Percentiles rank a stretch among this genome's conserved stretches.
Conservation (phyloP, 2,113 vertebrate species). For the Halichoeres trimaculatus region DNA sequence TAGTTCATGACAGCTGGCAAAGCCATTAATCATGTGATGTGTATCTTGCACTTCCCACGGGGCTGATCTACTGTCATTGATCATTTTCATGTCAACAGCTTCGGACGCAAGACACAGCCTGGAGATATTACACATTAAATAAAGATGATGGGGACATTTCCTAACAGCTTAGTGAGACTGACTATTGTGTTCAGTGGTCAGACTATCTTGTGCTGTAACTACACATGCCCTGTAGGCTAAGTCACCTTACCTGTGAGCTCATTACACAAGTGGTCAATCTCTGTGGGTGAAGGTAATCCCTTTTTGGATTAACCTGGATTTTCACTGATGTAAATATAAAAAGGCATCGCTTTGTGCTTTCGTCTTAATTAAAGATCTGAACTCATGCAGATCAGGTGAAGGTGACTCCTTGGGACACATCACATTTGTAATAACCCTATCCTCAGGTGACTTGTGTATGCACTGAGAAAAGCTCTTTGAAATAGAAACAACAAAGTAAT, state of each 20-base stretch:
- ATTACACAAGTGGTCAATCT: conserved; percentile 59
- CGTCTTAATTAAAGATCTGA: conserved; percentile 74
- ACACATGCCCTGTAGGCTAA: conserved; percentile 19
- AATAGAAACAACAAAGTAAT: background rate
- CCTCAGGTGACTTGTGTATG: conserved; percentile 10
- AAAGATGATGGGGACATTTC: conserved; percentile 60
- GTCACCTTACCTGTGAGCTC: conserved; percentile 39
- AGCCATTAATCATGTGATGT: conserved; percentile 79
- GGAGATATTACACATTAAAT: conserved; percentile 74
- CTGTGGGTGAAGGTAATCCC: conserved; percentile 53
- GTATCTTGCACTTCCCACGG: conserved; percentile 72
- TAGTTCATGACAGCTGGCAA: conserved; percentile 79
- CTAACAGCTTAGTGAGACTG: conserved; percentile 34
- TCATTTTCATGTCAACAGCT: conserved; percentile 75
- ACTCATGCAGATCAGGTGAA: conserved; percentile 61
- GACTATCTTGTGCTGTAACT: background rate
- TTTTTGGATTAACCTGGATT: conserved; percentile 72
- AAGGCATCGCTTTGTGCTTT: conserved; percentile 62
- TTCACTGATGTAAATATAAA: conserved; percentile 65
- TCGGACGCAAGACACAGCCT: conserved; percentile 45
- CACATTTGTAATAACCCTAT: conserved; percentile 29
- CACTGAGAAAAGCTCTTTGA: background rate
- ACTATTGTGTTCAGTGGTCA: conserved; percentile 20
- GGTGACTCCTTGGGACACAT: conserved; percentile 47
- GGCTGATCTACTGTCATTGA: conserved; percentile 79